Base-by-base conservation (phyloP, 30 jellyfish, hydroid and myxozoan genomes). In the Sanderia malayensis region DNA sequence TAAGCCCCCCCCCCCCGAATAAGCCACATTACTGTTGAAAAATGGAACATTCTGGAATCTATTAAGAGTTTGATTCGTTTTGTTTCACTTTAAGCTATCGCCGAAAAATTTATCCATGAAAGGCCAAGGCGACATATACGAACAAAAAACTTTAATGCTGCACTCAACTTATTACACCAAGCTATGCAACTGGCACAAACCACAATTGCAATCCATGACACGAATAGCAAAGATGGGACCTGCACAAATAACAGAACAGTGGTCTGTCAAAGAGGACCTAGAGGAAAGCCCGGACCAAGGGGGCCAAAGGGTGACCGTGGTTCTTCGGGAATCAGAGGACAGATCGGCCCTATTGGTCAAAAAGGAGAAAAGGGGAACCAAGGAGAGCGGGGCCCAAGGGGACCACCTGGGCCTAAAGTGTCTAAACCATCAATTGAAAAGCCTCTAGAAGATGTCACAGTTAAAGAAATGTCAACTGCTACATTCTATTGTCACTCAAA, bases 371-470 rank as follows among this genome's bases (percentile, higher is more conserved):
- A 55, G 57, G 84, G 84, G n/a, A 46, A 72, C 30, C 32, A 59
- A 33, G 84, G 84, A 2, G 74, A 53, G 21, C 47, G 31, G 18
- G 84, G 84, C 31, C 84, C 84, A 4, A 61, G 67, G n/a, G 84
- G 84, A 52, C 84, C 65, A 19, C 84, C 84, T 23, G 84, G 84
- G 31, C 70, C 37, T 9, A 33, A 73, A 2, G 61, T 72, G 0
- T 47, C 37, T 28, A 33, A 72, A 32, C 84, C 84, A 37, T 31
- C 17, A 30, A 26, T 72, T 27, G 21, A 10, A n/a, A 1, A 1
- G 2, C 19, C 22, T 4, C 84, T 71, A 2, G 29, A 30, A 34
- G 22, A 57, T 22, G 62, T 41, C 0, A 72, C 64, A 21, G 84
- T 27, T 1, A 9, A 7, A 0, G 58, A 29, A 15, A 71, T 73